These are phyloP conservation scores for Lasioglossum vierecki DNA, from an alignment of 2,888 invertebrate genomes.

Conservation along the genomic window DNA sequence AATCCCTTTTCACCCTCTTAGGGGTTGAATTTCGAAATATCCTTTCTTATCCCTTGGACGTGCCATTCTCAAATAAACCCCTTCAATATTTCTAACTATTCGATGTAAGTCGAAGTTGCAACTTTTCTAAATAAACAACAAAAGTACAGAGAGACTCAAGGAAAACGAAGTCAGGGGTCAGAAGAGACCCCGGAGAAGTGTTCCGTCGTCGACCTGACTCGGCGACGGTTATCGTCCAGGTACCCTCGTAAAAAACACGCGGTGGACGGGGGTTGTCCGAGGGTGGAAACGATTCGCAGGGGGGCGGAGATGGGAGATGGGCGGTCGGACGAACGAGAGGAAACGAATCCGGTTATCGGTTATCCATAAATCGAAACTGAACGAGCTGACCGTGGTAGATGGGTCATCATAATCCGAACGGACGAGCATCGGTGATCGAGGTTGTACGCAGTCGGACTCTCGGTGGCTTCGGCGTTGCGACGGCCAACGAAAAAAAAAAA, in stretches of 20 bases:
- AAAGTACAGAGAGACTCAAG: neutral
- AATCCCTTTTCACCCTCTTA: too few species aligned
- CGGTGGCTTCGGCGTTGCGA: slow-evolving; percentile 36
- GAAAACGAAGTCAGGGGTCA: neutral
- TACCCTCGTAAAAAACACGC: slow-evolving; percentile 65
- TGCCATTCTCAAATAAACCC: too few species aligned
- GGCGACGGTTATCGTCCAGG: slow-evolving; percentile 57
- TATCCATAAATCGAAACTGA: slow-evolving; percentile 74
- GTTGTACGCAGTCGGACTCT: slow-evolving; percentile 51
- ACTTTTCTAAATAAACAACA: neutral
- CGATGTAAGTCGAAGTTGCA: neutral
- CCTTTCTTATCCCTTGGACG: too few species aligned
- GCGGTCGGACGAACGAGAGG: slow-evolving; percentile 35
- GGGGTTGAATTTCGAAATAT: too few species aligned
- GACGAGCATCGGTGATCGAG: slow-evolving; percentile 60
- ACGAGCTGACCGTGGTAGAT: slow-evolving; percentile 71
- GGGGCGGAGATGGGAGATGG: slow-evolving; percentile 14
- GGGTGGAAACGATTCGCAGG: slow-evolving; percentile 11
- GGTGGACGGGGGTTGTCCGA: neutral
- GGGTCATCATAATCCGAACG: slow-evolving; percentile 72
- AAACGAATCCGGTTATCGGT: slow-evolving; percentile 72
- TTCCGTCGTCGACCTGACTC: slow-evolving; percentile 54
- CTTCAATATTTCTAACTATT: too few species aligned
- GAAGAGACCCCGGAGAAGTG: slow-evolving; percentile 33
- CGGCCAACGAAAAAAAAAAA: neutral